A percentile compares a stretch with the other conserved stretches of the same genome.
Conservation (phyloP, 2,113 vertebrate species). For the Spilogale gracilis region DNA sequence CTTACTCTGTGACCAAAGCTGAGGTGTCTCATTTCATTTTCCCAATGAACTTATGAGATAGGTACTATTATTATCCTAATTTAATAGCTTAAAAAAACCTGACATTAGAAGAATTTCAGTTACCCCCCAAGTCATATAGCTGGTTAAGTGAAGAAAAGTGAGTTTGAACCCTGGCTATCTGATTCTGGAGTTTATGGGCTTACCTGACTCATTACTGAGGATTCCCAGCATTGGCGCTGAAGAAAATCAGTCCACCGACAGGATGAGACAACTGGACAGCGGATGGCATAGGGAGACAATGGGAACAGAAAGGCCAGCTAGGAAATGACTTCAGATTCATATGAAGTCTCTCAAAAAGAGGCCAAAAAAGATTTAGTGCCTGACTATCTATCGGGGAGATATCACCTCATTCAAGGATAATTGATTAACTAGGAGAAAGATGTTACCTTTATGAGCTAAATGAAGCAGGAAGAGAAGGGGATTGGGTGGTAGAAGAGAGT, state of each 20-base stretch:
- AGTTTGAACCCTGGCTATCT: background rate
- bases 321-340: background rate
- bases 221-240: background rate
- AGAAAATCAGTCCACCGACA: background rate
- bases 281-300: background rate
- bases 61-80: background rate
- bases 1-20: background rate
- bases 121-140: background rate
- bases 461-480: background rate
- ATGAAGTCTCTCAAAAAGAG: background rate
- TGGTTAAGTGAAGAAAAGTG: background rate
- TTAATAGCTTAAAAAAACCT: background rate
- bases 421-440: background rate
- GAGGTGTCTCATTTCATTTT: slow-evolving; percentile 21
- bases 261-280: background rate
- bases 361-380: background rate
- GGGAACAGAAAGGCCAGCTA: background rate
- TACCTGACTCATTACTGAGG: background rate
- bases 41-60: background rate
- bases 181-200: background rate
- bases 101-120: background rate
- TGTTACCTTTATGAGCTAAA: background rate
- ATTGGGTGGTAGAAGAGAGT: background rate
- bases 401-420: background rate
- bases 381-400: background rate